A percentile compares a stretch with the other conserved stretches of the same genome.
These are phyloP conservation scores for Heliconius hermathena DNA, from an alignment of 1,140 invertebrate genomes.

Conservation along the genomic window DNA sequence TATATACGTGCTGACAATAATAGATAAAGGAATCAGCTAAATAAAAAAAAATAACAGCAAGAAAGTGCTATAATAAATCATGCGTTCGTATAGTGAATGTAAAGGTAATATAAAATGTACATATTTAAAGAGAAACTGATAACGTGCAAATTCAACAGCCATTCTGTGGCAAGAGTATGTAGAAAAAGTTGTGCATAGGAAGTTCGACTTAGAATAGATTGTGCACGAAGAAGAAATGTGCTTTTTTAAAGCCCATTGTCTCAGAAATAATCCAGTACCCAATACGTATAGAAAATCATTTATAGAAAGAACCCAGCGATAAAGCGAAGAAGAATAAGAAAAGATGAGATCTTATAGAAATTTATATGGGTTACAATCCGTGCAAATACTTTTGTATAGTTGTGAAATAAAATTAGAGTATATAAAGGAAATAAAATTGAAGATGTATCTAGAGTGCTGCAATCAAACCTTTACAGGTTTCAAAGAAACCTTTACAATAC, in stretches of 20 bases:
- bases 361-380: conserved; percentile 64
- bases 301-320: conserved; percentile 41
- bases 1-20: conserved; percentile 37
- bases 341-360: conserved; percentile 39
- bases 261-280: conserved; percentile 56
- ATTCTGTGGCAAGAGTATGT: conserved; percentile 31
- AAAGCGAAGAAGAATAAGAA: conserved; percentile 49
- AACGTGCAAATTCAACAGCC: conserved; percentile 43
- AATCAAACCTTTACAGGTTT: conserved; percentile 76
- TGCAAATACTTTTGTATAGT: conserved; percentile 54
- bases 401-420: conserved; percentile 45
- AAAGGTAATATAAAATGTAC: conserved; percentile 37
- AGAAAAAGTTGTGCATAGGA: conserved; percentile 39
- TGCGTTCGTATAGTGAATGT: conserved; percentile 41
- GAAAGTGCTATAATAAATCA: conserved; percentile 44
- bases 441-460: conserved; percentile 64
- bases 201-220: conserved; percentile 44
- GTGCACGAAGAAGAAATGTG: conserved; percentile 59
- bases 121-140: conserved; percentile 29
- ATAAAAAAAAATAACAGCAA: conserved; percentile 40
- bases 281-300: conserved; percentile 55
- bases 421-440: conserved; percentile 55
- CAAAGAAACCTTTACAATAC: conserved; percentile 67
- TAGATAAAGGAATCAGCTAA: conserved; percentile 39
- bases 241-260: conserved; percentile 43